These are phyloP conservation scores for Onychomys arenicola DNA, from an alignment of 2,797 vertebrate species.

Conservation along the genomic window DNA sequence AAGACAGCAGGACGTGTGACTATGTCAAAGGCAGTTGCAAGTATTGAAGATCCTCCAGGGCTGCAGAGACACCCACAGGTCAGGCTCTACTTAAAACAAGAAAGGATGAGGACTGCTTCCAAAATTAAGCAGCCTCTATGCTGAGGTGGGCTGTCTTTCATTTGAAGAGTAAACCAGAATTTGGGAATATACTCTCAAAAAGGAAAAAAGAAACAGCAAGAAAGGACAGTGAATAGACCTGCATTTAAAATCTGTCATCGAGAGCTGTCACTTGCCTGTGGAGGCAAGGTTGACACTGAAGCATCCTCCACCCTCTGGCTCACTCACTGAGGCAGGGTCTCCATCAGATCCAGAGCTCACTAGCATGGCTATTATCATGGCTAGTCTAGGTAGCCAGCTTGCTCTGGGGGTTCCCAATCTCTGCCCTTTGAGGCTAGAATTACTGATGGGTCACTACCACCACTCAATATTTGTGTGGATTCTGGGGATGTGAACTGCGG, in stretches of 20 bases:
- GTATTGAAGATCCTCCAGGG: neutral
- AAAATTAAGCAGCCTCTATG: neutral
- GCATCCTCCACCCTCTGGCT: neutral
- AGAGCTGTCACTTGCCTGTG: neutral
- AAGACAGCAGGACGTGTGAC: neutral
- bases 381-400: neutral
- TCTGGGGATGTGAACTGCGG: neutral
- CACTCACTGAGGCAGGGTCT: neutral
- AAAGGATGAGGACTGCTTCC: neutral
- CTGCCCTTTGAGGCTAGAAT: neutral
- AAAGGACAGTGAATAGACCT: neutral
- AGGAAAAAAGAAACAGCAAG: neutral
- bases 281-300: neutral
- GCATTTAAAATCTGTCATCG: neutral
- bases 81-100: conserved; percentile 42
- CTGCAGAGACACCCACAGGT: neutral
- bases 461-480: neutral
- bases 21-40: neutral
- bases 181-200: neutral
- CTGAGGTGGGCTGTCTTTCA: neutral
- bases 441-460: neutral
- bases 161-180: neutral
- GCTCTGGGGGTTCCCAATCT: neutral
- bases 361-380: too few species aligned
- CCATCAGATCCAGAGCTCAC: neutral